Evolutionary conservation across 2,888 invertebrate species (phyloP), one percentile per base, ranked within the genome.

Genomic region (Nymphalis c-album): DNA sequence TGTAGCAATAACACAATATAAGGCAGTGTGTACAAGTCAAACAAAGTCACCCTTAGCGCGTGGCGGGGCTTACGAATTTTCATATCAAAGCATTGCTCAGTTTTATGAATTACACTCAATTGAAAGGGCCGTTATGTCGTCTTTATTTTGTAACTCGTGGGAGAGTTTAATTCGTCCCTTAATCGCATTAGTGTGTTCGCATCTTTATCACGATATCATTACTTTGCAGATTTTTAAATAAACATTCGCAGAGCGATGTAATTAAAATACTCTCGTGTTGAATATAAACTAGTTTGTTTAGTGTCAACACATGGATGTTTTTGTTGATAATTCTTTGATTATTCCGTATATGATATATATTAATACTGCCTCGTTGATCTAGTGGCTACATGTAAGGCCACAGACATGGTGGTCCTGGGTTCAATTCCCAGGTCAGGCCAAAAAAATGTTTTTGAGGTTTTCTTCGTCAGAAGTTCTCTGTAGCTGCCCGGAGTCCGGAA

Each of bases 151-250:
- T 79, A 81, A 80, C 82, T 87, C 88, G 91, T 91, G 91, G 90
- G 90, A 91, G 88, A 90, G 84, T 90, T 90, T 87, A 86, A 89
- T 90, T 89, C 89, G 88, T 86, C 86, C 86, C 84, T 87, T 85
- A 87, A 86, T 85, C 85, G 85, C 78, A 85, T 87, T 87, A 85
- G 80, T 70, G 57, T 63, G 61, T 60, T 60, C 59, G 63, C 61
- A 64, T 66, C 69, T 62, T 64, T 69, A 61, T 71, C 57, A 64
- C 66, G 51, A 64, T 71, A 71, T 71, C 71, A 35, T 62, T 53
- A 62, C 61, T 53, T 59, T 59, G 71, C 71, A 71, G 69, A 65
- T 65, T 65, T 60, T 60, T 60, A 47, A 60, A 64, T 68, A 48
- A 69, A 70, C 57, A 53, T 64, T 69, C 66, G 53, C n/a, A n/a